Base-by-base conservation (phyloP, 2,888 invertebrate species). In the Acleris laterana region DNA sequence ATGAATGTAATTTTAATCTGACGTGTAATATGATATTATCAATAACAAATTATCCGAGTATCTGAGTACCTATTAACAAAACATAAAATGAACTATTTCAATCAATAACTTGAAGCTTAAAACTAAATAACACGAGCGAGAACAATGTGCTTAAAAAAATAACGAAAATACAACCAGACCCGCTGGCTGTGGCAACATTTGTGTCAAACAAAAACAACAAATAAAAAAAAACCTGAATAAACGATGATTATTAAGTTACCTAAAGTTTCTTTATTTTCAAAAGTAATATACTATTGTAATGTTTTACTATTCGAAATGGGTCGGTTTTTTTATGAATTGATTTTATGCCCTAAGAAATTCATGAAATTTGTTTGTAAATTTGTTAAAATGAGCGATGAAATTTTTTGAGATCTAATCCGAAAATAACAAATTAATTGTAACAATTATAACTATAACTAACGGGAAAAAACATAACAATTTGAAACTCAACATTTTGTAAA, bases 191-290 rank as follows among this genome's bases (percentile, higher is more conserved):
- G 4, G n/a, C 46, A 51, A 62, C 42, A 42, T 52, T 32, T n/a
- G 51, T 52, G 53, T 46, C n/a, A 49, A 67, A 69, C 63, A 69
- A 67, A 66, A 67, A 67, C 53, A 69, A 69, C 62, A 53, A 57
- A 42, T 51, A 55, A 74, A 74, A 76, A 83, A 83, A 75, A 75
- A 72, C 79, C 75, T 76, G 75, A 70, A 69, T 68, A 68, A 67
- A 51, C 70, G 76, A 77, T 77, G 76, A 76, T 80, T 65, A 56
- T 50, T 55, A 50, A 65, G 64, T 60, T 53, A 60, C 53, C 49
- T n/a, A 60, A 61, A 60, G 59, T 64, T 17, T 28, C 48, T 55
- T 55, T 17, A 38, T 49, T 60, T 59, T 42, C 6, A 19, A 42
- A 11, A 56, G 44, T 13, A 60, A 60, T n/a, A n/a, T 60, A 49